These are phyloP conservation scores for Neosilurus hyrtlii DNA, from an alignment of 2,797 vertebrate genomes.

Conservation along the genomic window DNA sequence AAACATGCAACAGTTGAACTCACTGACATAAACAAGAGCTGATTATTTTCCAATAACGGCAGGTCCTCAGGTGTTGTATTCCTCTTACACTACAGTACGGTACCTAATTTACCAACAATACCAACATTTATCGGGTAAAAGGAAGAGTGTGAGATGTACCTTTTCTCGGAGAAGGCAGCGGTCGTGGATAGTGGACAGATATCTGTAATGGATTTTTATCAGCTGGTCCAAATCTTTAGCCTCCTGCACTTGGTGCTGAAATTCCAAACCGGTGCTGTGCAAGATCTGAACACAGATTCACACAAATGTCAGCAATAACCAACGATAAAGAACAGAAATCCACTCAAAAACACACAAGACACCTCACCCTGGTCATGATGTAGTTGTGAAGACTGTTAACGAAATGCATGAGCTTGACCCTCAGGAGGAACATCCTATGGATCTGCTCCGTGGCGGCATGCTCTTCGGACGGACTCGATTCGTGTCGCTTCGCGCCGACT, in stretches of 20 bases:
- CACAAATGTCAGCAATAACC: no score
- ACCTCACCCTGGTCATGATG: constrained; percentile 93
- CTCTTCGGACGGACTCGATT: constrained; percentile 68
- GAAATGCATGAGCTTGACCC: constrained; percentile 99
- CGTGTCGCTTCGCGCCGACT: constrained; percentile 73
- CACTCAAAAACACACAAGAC: neutral
- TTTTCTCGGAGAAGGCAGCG: constrained; percentile 95
- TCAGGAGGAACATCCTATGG: constrained; percentile 92
- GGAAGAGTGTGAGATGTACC: constrained; percentile 65
- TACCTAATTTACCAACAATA: neutral
- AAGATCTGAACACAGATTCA: constrained; percentile 79
- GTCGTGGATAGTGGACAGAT: constrained; percentile 95
- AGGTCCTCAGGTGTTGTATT: neutral
- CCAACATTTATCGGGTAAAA: neutral
- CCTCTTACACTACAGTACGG: neutral
- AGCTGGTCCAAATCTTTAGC: constrained; percentile 97
- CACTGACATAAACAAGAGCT: neutral
- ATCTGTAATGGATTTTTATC: constrained; percentile 98
- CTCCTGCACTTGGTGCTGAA: constrained; percentile 97
- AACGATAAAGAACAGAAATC: neutral
- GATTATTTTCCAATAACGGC: neutral
- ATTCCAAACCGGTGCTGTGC: constrained; percentile 96
- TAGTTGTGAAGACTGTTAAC: constrained; percentile 99
- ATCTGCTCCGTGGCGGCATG: constrained; percentile 77
- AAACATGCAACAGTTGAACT: constrained; percentile 33